These are phyloP conservation scores for Psettodes erumei DNA, from an alignment of 2,113 vertebrate species.

Conservation along the genomic window DNA sequence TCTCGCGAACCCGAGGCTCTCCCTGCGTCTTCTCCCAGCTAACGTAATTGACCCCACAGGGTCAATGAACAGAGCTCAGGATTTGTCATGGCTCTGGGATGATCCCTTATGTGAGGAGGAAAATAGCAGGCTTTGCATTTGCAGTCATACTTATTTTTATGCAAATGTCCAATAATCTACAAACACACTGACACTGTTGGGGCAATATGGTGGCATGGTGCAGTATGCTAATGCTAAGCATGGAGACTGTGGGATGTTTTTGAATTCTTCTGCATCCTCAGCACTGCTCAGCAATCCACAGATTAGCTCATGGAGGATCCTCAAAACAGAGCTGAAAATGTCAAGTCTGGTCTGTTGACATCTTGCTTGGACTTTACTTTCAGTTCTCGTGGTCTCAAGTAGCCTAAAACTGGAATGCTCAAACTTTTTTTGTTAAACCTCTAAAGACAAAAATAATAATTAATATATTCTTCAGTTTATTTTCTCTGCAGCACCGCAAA, in stretches of 20 bases:
- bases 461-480: neutral
- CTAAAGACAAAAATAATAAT: neutral
- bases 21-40: constrained; percentile 41
- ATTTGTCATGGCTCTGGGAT: constrained; percentile 54
- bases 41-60: constrained; percentile 74
- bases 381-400: neutral
- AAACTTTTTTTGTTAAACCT: neutral
- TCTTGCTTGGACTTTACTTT: constrained; percentile 14
- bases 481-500: constrained; percentile 24
- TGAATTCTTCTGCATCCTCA: constrained; percentile 51
- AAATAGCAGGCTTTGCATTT: constrained; percentile 51
- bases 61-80: constrained; percentile 68
- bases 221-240: constrained; percentile 53
- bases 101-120: constrained; percentile 41
- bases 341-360: constrained; percentile 41
- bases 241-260: constrained; percentile 26
- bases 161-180: constrained; percentile 66
- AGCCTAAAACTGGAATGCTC: constrained; percentile 3
- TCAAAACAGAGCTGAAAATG: constrained; percentile 39
- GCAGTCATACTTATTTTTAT: constrained; percentile 65
- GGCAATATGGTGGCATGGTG: constrained; percentile 37
- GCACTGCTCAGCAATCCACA: constrained; percentile 51
- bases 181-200: constrained; percentile 48
- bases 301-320: constrained; percentile 45
- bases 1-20: constrained; percentile 59